These are phyloP conservation scores for Acanthurus lineatus DNA, from an alignment of 2,797 vertebrate genomes.

Conservation along the genomic window DNA sequence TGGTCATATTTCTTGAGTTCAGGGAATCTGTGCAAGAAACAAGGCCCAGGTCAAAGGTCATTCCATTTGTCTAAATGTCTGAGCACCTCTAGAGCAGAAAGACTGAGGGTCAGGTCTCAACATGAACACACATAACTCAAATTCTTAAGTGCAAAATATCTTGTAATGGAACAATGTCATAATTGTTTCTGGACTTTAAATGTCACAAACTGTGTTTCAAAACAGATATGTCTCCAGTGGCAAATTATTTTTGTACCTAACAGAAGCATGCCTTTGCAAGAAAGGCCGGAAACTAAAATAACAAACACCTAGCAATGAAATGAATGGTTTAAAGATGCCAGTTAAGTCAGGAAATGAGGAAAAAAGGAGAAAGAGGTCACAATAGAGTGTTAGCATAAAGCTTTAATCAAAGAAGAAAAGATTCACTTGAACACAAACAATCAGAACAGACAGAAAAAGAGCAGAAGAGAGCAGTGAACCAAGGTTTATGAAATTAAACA, in stretches of 20 bases:
- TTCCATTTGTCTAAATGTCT: constrained; percentile 52
- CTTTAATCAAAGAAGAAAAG: constrained; percentile 78
- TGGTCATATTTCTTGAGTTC: constrained; percentile 36
- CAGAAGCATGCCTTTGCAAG: background rate
- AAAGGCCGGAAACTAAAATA: constrained; percentile 49
- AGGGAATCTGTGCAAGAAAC: constrained; percentile 32
- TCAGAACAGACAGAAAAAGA: constrained; percentile 48
- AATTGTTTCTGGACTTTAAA: constrained; percentile 45
- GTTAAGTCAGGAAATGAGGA: constrained; percentile 61
- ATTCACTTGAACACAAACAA: constrained; percentile 56
- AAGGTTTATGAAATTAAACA: constrained; percentile 55
- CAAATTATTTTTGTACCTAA: constrained; percentile 33
- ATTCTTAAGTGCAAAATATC: constrained; percentile 40
- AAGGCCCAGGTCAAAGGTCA: constrained; percentile 52
- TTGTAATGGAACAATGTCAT: constrained; percentile 15
- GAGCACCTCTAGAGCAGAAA: constrained; percentile 31
- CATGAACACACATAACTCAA: constrained; percentile 42
- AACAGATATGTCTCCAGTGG: constrained; percentile 33
- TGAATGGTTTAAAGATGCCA: constrained; percentile 31
- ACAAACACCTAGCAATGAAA: constrained; percentile 28
- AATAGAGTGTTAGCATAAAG: constrained; percentile 69
- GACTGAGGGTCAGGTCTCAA: constrained; percentile 44
- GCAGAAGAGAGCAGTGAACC: constrained; percentile 49
- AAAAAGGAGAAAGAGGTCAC: constrained; percentile 66
- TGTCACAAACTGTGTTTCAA: constrained; percentile 37